phyloP scores from a whole-genome alignment of 2,888 invertebrate species.

The Rhagophthalmus giganteus region DNA sequence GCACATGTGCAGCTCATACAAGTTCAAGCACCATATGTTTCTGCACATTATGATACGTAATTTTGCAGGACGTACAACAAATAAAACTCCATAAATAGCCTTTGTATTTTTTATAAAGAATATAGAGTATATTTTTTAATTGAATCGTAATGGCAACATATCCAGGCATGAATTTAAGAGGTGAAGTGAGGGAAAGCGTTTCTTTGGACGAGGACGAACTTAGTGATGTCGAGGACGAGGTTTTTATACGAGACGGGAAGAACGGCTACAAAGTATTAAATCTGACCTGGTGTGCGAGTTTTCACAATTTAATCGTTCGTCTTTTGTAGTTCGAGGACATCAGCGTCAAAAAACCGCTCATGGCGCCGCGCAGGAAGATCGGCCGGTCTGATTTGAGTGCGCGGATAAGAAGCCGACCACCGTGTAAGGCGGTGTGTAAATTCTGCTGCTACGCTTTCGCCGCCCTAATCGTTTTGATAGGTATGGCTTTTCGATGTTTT shows the following conservation, averaged over 20 bases:
- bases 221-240: constrained; percentile 77
- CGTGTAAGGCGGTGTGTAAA: constrained; percentile 63
- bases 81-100: too few species aligned
- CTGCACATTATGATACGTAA: constrained; percentile 5
- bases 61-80: not conserved
- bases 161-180: constrained; percentile 62
- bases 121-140: not conserved
- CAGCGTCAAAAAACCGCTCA: constrained; percentile 70
- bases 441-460: constrained; percentile 68
- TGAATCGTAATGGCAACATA: constrained; percentile 60
- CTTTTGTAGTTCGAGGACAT: constrained; percentile 65
- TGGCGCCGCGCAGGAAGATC: constrained; percentile 70
- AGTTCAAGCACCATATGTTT: constrained; percentile 23
- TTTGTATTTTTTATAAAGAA: constrained; percentile 2
- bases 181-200: constrained; percentile 66
- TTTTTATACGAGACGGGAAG: constrained; percentile 73
- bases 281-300: too few species aligned
- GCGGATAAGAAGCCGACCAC: constrained; percentile 59
- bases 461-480: constrained; percentile 62
- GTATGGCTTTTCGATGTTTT: constrained; percentile 50
- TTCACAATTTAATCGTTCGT: too few species aligned
- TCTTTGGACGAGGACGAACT: constrained; percentile 70
- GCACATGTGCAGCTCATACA: constrained; percentile 37
- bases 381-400: constrained; percentile 56
- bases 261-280: constrained; percentile 65